phyloP scores from a whole-genome alignment of 1,140 invertebrate species.

The Dinothrombium tinctorium region DNA sequence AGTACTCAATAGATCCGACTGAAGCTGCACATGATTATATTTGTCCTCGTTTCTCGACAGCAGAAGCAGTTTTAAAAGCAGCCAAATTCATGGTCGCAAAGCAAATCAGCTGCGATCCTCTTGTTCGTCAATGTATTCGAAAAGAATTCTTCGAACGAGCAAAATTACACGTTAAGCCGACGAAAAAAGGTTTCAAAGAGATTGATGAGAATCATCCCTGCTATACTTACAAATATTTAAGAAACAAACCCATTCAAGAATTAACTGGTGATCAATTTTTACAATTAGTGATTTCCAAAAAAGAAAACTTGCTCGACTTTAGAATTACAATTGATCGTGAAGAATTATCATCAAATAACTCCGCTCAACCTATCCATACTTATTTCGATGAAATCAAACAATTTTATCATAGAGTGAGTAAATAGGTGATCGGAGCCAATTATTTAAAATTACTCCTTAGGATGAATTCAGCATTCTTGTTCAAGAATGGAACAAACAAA shows the following conservation, averaged over 20 bases:
- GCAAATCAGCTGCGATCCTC: constrained; percentile 71
- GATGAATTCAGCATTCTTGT: constrained; percentile 92
- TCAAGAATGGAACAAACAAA: constrained; percentile 80
- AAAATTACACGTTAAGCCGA: constrained; percentile 53
- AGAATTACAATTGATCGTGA: constrained; percentile 27
- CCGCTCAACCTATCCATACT: constrained; percentile 28
- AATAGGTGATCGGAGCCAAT: too few relatives aligned
- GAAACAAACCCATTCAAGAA: constrained; percentile 78
- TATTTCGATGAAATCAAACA: constrained; percentile 80
- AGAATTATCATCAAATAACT: constrained; percentile 40
- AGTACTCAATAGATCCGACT: constrained; percentile 50
- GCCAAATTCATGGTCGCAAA: constrained; percentile 80
- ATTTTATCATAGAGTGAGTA: constrained; percentile 48
- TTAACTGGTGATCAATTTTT: constrained; percentile 73
- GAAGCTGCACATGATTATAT: constrained; percentile 43
- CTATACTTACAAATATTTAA: constrained; percentile 67
- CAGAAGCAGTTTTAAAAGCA: constrained; percentile 59
- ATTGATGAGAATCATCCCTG: constrained; percentile 80
- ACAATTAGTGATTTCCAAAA: constrained; percentile 34
- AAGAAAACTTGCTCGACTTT: constrained; percentile 14
- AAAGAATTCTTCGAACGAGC: constrained; percentile 78
- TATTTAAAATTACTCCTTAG: constrained; percentile 20
- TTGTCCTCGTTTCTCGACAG: constrained; percentile 27
- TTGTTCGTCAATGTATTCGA: constrained; percentile 57
- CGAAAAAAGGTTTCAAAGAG: constrained; percentile 70